Percentiles rank a stretch among this genome's conserved stretches.
Evolutionary conservation across 2,797 vertebrate genomes (phyloP).

Genomic region (Leptodactylus fallax): DNA sequence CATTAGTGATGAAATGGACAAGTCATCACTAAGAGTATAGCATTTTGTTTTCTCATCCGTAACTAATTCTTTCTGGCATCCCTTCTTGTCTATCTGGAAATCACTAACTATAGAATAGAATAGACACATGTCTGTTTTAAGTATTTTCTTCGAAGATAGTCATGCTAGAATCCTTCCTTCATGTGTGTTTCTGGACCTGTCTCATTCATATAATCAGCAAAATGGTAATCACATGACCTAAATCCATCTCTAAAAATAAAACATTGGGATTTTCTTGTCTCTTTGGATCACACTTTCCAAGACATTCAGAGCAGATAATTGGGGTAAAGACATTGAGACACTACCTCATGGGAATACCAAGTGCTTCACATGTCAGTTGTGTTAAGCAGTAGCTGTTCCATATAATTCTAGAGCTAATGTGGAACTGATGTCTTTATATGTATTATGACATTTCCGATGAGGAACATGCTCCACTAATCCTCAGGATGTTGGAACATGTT

Average conservation of each 20-base stretch:
- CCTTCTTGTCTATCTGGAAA: background rate
- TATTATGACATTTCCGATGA: background rate
- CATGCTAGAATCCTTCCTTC: background rate
- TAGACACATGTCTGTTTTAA: background rate
- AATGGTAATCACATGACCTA: background rate
- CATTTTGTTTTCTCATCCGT: background rate
- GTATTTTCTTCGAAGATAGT: background rate
- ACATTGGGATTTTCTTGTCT: conserved; percentile 24
- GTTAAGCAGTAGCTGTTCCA: background rate
- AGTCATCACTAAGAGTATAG: background rate
- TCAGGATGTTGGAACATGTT: background rate
- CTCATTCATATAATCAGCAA: background rate
- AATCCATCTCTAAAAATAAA: conserved; percentile 16
- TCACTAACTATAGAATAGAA: background rate
- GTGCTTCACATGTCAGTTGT: background rate
- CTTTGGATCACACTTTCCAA: conserved; percentile 5
- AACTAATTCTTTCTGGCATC: background rate
- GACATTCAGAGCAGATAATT: conserved; percentile 32
- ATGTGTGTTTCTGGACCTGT: background rate
- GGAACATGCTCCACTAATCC: background rate
- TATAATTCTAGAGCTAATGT: background rate
- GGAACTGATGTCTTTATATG: background rate
- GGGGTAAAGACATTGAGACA: conserved; percentile 4
- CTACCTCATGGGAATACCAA: background rate
- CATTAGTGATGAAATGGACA: background rate